Evolutionary conservation across 2,113 vertebrate genomes (phyloP), one percentile per base, ranked within the genome.

Genomic region (Malaclemys terrapin): DNA sequence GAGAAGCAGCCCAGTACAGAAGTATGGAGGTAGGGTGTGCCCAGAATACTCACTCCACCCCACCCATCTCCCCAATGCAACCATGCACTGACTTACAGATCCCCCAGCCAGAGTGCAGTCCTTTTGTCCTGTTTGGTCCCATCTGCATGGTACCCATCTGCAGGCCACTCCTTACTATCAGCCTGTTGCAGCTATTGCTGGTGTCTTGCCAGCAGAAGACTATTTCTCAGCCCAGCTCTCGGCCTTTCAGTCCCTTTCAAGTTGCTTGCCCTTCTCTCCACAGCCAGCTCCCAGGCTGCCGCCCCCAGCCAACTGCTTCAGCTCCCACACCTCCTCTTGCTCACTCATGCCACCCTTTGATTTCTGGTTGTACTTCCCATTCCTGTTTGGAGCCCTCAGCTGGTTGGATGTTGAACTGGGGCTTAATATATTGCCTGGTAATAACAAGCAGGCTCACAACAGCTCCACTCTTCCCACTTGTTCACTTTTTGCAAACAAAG

Each of bases 11-110:
- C 4, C 20, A 56, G 3, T 6, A 20, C 8, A n/a, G 35, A 89
- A 24, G 5, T 10, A 56, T 9, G 4, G 87, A 69, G 35, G 50
- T 49, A 80, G 25, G 54, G 54, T 24, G 59, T 19, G 29, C 84
- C 50, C 42, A 0, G 4, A 76, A 47, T 0, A 0, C 29, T 65
- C 81, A 53, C 38, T n/a, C 62, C 69, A 89, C 65, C 16, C 45
- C 69, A 14, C 13, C 24, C 5, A 20, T 87, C 88, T 82, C 84
- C 62, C 27, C 90, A 22, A n/a, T 29, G 1, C 8, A 89, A 42
- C 35, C 56, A 22, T 0, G 0, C 0, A 0, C 19, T 88, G 78
- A 50, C 38, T 13, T 52, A 50, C 3, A 5, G 82, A 89, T 53
- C 52, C 31, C 14, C 25, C 56, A 76, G n/a, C 19, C 87, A 85